phyloP scores from a whole-genome alignment of 2,888 invertebrate genomes.

The Xylocampa areola region DNA sequence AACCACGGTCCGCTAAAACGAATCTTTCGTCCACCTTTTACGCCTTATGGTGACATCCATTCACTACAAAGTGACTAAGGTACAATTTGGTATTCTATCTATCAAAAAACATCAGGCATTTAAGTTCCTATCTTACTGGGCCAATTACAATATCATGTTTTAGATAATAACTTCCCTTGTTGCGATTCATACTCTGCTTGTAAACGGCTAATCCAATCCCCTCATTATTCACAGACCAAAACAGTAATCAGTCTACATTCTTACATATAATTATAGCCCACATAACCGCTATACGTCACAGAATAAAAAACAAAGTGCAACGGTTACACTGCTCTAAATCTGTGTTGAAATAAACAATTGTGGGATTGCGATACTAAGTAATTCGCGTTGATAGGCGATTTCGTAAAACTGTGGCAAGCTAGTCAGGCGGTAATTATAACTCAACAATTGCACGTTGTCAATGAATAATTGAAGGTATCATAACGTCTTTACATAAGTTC shows the following conservation, averaged over 20 bases:
- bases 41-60: too few relatives aligned
- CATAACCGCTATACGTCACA: constrained; percentile 31
- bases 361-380: constrained; percentile 56
- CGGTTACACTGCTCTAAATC: constrained; percentile 40
- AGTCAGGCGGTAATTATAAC: constrained; percentile 67
- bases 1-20: too few relatives aligned
- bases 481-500: constrained; percentile 74
- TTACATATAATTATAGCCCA: constrained; percentile 41
- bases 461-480: constrained; percentile 81
- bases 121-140: too few relatives aligned
- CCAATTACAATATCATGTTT: background rate
- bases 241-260: constrained; percentile 26
- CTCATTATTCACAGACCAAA: constrained; percentile 38
- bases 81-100: too few relatives aligned
- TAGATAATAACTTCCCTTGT: background rate
- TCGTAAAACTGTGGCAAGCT: constrained; percentile 68
- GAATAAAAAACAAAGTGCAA: constrained; percentile 48
- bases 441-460: constrained; percentile 81
- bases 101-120: too few relatives aligned
- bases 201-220: constrained; percentile 23
- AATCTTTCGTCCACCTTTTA: too few relatives aligned
- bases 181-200: constrained; percentile 11
- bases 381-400: constrained; percentile 70
- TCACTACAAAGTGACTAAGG: too few relatives aligned
- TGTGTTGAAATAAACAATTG: constrained; percentile 59